phyloP scores from a whole-genome alignment of 2,797 vertebrate genomes.

The Scleropages formosus region DNA sequence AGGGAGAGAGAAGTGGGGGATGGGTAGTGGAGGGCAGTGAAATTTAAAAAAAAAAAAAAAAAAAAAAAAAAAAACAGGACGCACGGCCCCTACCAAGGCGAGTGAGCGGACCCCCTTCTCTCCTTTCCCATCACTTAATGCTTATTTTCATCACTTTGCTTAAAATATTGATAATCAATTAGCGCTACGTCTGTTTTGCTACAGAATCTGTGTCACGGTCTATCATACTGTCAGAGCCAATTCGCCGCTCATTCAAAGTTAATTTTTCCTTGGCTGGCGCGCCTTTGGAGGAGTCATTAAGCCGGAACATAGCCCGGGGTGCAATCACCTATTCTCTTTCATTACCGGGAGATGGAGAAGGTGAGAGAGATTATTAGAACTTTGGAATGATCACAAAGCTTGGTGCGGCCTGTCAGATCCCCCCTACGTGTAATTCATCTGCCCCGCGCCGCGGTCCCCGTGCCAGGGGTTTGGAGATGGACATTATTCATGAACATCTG shows the following conservation, averaged over 20 bases:
- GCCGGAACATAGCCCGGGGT: constrained; percentile 91
- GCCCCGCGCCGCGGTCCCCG: constrained; percentile 68
- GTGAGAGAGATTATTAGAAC: constrained; percentile 99
- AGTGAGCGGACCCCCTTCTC: constrained; percentile 41
- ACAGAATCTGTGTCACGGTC: constrained; percentile 95
- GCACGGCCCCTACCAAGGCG: constrained; percentile 33
- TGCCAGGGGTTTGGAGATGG: constrained; percentile 89
- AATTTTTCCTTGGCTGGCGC: constrained; percentile 78
- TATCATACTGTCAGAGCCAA: constrained; percentile 96
- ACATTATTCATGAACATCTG: constrained; percentile 99
- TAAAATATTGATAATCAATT: constrained; percentile 99
- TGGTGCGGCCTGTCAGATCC: constrained; percentile 98
- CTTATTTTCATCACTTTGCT: constrained; percentile 99
- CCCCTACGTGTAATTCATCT: constrained; percentile 99
- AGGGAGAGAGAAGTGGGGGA: background rate
- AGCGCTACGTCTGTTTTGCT: constrained; percentile 97
- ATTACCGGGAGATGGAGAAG: constrained; percentile 98
- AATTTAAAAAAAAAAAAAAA: constrained; percentile 51
- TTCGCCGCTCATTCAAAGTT: constrained; percentile 93
- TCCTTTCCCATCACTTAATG: constrained; percentile 90
- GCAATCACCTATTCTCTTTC: constrained; percentile 99
- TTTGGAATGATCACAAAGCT: constrained; percentile 99
- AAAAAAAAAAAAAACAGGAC: constrained; percentile 52
- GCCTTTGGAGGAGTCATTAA: constrained; percentile 87
- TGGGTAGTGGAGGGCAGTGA: constrained; percentile 36